These are phyloP conservation scores for Drosophila guanche DNA, from an alignment of 1,140 invertebrate genomes.

Conservation along the genomic window DNA sequence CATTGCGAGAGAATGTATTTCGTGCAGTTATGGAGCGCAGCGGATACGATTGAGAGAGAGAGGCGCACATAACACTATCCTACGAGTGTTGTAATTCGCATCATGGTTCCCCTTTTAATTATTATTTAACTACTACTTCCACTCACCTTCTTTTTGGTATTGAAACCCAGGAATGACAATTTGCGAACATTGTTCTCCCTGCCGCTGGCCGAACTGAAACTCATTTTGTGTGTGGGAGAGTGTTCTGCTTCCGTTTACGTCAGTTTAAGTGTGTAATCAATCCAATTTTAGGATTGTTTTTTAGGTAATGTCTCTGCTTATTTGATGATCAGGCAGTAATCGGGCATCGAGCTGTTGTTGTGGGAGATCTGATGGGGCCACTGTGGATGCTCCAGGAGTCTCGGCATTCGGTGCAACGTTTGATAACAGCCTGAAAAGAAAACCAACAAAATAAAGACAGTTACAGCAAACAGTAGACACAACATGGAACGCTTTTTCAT, in stretches of 20 bases:
- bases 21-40: no score
- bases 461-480: slow-evolving; percentile 3
- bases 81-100: no score
- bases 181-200: slow-evolving; percentile 80
- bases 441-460: neutral
- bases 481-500: slow-evolving; percentile 63
- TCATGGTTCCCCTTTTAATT: neutral
- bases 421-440: slow-evolving; percentile 23
- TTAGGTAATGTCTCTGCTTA: slow-evolving; percentile 19
- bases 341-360: slow-evolving; percentile 51
- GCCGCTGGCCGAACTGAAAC: slow-evolving; percentile 74
- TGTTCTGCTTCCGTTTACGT: slow-evolving; percentile 2
- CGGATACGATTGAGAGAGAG: no score
- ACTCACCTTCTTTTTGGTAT: slow-evolving; percentile 82
- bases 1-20: no score
- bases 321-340: slow-evolving; percentile 69
- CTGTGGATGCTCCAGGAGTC: slow-evolving; percentile 69
- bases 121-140: slow-evolving; percentile 7
- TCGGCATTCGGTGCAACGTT: slow-evolving; percentile 69
- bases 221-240: slow-evolving; percentile 58
- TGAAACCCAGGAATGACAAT: slow-evolving; percentile 76
- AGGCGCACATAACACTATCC: no score
- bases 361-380: slow-evolving; percentile 54
- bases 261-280: neutral
- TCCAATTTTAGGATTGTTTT: slow-evolving; percentile 14